phyloP scores from a whole-genome alignment of 64 coral and sea anemone genomes.

The Trachythela sp. region DNA sequence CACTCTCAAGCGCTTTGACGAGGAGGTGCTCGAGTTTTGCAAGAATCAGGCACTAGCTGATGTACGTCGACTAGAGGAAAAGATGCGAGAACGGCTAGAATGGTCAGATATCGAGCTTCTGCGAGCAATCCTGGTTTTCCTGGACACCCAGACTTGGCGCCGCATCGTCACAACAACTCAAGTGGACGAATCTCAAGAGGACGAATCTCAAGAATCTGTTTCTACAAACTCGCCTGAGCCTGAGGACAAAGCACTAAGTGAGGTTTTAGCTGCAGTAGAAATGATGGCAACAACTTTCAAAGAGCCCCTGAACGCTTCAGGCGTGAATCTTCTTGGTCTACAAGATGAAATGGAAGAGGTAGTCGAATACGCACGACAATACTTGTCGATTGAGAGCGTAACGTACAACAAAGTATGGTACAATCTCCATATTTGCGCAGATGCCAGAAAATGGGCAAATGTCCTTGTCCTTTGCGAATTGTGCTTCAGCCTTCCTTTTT shows the following conservation, averaged over 20 bases:
- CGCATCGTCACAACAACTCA: background rate
- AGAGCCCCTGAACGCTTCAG: background rate
- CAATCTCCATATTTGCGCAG: background rate
- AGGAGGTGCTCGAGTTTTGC: background rate
- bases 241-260: background rate
- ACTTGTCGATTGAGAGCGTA: background rate
- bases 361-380: background rate
- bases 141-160: background rate
- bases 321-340: background rate
- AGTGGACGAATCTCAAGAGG: background rate
- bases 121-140: background rate
- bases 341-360: slow-evolving; percentile 1
- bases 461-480: slow-evolving; percentile 2
- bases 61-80: background rate
- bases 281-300: background rate
- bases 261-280: background rate
- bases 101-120: background rate
- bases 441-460: background rate
- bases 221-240: background rate
- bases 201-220: background rate
- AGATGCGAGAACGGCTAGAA: background rate
- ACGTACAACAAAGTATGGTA: background rate
- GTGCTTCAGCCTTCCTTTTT: background rate
- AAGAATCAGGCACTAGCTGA: background rate
- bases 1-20: background rate